Evolutionary conservation across 2,888 invertebrate species (phyloP).

Genomic region (Pterobdella sp.): DNA sequence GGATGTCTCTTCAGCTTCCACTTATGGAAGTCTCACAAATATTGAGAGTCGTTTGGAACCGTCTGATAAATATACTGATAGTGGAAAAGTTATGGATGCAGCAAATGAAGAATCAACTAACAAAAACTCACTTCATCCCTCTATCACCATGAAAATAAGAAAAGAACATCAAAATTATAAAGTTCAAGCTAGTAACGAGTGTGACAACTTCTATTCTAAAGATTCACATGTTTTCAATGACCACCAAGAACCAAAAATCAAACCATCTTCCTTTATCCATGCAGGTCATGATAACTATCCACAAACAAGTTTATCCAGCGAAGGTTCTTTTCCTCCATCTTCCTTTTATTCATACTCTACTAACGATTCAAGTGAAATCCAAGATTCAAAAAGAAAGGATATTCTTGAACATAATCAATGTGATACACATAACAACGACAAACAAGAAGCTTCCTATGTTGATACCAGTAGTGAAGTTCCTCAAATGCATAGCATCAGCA

Average conservation of each 20-base stretch:
- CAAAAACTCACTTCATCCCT: neutral
- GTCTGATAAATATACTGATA: neutral
- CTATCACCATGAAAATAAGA: neutral
- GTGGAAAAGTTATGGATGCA: neutral
- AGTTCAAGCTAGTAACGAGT: neutral
- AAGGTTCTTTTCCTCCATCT: neutral
- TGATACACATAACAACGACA: too few species aligned
- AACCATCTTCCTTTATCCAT: neutral
- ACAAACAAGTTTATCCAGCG: neutral
- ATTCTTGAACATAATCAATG: too few species aligned
- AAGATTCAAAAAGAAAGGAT: too few species aligned
- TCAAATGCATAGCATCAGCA: constrained; percentile 14
- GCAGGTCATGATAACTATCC: neutral
- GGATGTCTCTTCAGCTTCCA: neutral
- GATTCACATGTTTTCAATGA: too few species aligned
- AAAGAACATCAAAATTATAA: neutral
- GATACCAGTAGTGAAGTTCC: neutral
- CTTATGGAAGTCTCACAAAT: neutral
- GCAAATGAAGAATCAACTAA: neutral
- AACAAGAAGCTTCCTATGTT: too few species aligned
- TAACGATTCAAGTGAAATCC: too few species aligned
- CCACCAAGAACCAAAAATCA: too few species aligned
- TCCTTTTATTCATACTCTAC: neutral
- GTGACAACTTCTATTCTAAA: neutral
- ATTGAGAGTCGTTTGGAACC: neutral